Conservation (phyloP, 1,140 invertebrate species). For the Tetragnatha versicolor region DNA sequence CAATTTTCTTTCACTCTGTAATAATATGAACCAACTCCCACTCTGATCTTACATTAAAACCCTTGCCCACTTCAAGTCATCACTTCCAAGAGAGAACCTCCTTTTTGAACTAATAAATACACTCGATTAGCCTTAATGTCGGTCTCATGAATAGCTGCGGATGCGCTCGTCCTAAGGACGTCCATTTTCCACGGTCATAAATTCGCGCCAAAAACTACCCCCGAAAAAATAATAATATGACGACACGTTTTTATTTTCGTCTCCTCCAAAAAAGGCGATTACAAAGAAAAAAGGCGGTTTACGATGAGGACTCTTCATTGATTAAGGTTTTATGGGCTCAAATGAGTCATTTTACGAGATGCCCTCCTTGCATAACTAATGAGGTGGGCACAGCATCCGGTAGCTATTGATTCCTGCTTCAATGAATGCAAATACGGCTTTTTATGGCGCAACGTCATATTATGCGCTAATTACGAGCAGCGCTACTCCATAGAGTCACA, state of each 20-base stretch:
- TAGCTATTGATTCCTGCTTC: slow-evolving; percentile 35
- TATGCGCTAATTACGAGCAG: slow-evolving; percentile 35
- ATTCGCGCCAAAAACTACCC: not conserved
- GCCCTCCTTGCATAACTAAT: slow-evolving; percentile 51
- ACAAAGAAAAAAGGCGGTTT: slow-evolving; percentile 3
- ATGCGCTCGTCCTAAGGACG: too few species aligned
- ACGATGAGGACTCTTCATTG: slow-evolving; percentile 45
- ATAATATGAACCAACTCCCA: too few species aligned
- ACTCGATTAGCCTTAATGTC: too few species aligned
- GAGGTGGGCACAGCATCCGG: slow-evolving; percentile 19
- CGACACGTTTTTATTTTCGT: too few species aligned
- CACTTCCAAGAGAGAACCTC: too few species aligned
- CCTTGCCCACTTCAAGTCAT: too few species aligned
- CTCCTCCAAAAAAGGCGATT: too few species aligned
- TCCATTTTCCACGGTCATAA: not conserved
- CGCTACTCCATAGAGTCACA: not conserved
- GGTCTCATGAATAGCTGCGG: too few species aligned
- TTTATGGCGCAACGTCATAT: slow-evolving; percentile 31
- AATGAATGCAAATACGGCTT: slow-evolving; percentile 33
- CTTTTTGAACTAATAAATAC: too few species aligned
- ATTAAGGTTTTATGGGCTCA: slow-evolving; percentile 53
- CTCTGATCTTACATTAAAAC: too few species aligned
- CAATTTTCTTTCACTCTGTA: too few species aligned
- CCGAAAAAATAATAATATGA: not conserved
- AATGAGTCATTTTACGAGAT: slow-evolving; percentile 52